phyloP scores from a whole-genome alignment of 1,140 invertebrate genomes.

The Archivesica marissinica region DNA sequence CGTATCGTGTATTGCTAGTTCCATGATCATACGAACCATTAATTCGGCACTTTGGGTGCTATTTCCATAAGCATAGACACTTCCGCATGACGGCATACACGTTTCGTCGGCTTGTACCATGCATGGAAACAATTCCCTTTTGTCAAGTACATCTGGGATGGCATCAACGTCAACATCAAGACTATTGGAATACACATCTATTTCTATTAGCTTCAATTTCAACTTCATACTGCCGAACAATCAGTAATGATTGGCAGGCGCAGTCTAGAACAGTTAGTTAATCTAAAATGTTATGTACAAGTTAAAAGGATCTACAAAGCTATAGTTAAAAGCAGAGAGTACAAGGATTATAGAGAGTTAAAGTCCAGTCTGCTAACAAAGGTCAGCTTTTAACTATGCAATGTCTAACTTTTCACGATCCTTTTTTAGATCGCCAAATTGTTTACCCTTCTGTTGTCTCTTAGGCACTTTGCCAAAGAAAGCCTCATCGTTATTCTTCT shows the following conservation, averaged over 20 bases:
- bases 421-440: neutral
- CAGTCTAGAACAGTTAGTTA: too few relatives aligned
- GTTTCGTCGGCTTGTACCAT: conserved; percentile 28
- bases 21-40: neutral
- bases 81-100: conserved; percentile 33
- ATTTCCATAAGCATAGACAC: conserved; percentile 33
- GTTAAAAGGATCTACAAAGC: too few relatives aligned
- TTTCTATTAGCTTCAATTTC: neutral
- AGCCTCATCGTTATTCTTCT: too few relatives aligned
- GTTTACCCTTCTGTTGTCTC: neutral
- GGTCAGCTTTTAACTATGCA: neutral
- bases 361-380: too few relatives aligned
- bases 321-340: too few relatives aligned
- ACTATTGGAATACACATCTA: neutral
- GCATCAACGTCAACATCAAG: neutral
- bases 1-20: conserved; percentile 26
- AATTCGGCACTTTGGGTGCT: neutral
- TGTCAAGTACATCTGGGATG: neutral
- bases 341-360: too few relatives aligned
- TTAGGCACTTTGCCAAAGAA: neutral
- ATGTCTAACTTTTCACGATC: neutral
- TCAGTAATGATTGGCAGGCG: too few relatives aligned
- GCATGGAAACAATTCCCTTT: neutral
- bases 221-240: too few relatives aligned
- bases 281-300: too few relatives aligned